Conservation (phyloP, 2,113 vertebrate species). For the Pseudopodoces humilis region DNA sequence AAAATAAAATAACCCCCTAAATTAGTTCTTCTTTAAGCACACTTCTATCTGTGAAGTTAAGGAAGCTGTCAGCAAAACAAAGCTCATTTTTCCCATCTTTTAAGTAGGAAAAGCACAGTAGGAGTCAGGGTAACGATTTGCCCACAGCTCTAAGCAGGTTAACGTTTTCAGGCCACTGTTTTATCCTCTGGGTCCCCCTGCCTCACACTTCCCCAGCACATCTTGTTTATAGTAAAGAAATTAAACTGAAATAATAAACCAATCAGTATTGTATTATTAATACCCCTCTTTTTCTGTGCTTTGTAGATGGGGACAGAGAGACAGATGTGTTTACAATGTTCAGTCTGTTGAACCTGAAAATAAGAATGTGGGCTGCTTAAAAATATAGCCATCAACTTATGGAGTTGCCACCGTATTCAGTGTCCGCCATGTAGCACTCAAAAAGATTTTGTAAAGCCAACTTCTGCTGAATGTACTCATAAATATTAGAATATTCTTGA, state of each 20-base stretch:
- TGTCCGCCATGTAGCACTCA: neutral
- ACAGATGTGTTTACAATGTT: slow-evolving; percentile 18
- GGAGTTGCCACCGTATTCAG: neutral
- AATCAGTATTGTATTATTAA: neutral
- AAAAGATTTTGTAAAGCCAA: slow-evolving; percentile 29
- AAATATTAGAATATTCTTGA: slow-evolving; percentile 60
- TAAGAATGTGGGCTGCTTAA: slow-evolving; percentile 11
- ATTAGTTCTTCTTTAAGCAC: neutral
- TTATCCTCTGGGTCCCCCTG: neutral
- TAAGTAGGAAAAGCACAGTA: neutral
- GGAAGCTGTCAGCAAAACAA: neutral
- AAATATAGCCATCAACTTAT: slow-evolving; percentile 31
- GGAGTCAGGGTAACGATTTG: neutral
- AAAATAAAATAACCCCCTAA: neutral
- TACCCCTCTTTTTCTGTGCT: neutral
- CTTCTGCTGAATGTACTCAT: slow-evolving; percentile 47
- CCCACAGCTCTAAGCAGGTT: neutral
- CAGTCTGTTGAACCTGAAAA: slow-evolving; percentile 23
- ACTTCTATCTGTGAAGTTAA: neutral
- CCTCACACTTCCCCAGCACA: neutral
- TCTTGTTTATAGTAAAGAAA: neutral
- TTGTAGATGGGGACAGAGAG: neutral
- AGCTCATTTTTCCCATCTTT: neutral
- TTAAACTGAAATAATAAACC: neutral
- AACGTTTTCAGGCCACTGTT: neutral